Evolutionary conservation across 2,888 invertebrate species (phyloP).

Genomic region (Xylophagus ater): DNA sequence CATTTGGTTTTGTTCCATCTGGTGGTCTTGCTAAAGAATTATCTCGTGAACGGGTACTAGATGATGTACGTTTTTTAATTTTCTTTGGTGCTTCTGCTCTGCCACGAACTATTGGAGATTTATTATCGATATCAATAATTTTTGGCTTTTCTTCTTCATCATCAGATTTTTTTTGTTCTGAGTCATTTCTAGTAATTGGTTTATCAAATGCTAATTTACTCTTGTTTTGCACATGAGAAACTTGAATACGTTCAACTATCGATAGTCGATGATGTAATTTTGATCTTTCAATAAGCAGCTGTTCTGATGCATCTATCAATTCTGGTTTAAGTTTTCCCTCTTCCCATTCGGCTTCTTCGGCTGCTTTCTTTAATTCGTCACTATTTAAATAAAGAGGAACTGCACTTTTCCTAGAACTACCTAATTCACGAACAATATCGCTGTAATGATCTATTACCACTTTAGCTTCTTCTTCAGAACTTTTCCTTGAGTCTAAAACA

Average conservation of each 20-base stretch:
- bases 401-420: conserved; percentile 39
- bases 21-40: conserved; percentile 26
- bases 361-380: conserved; percentile 50
- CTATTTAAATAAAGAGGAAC: conserved; percentile 49
- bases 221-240: conserved; percentile 26
- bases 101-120: conserved; percentile 19
- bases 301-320: conserved; percentile 4
- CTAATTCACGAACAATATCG: conserved; percentile 63
- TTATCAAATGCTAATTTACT: conserved; percentile 13
- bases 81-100: conserved; percentile 32
- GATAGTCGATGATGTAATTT: conserved; percentile 32
- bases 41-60: conserved; percentile 33
- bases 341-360: conserved; percentile 41
- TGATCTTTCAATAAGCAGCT: conserved; percentile 30
- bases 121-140: conserved; percentile 1
- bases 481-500: conserved; percentile 22
- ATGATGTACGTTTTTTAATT: conserved; percentile 30
- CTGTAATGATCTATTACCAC: conserved; percentile 70
- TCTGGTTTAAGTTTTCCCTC: conserved; percentile 12
- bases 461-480: conserved; percentile 49
- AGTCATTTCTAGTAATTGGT: conserved; percentile 23
- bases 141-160: conserved; percentile 16
- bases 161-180: conserved; percentile 21
- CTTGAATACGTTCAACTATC: conserved; percentile 32
- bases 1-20: background rate